phyloP scores from a whole-genome alignment of 1,140 invertebrate genomes.

The Hyphantria cunea region DNA sequence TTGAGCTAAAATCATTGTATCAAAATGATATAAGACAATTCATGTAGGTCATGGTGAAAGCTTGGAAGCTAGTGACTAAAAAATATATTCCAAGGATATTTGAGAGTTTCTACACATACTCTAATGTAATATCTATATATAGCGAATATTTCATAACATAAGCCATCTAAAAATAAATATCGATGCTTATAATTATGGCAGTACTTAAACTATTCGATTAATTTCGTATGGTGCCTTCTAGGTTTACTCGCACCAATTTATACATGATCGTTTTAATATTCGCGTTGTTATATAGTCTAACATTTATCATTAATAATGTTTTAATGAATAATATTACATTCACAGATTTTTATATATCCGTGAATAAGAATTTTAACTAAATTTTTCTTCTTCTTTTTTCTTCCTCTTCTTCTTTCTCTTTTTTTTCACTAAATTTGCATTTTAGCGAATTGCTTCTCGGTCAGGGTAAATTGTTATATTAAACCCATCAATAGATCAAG shows the following conservation, averaged over 20 bases:
- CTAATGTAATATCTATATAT: conserved; percentile 19
- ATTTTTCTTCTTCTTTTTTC: no score
- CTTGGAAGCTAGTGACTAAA: conserved; percentile 7
- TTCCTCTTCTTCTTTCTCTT: no score
- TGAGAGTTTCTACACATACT: background rate
- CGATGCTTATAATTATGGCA: conserved; percentile 40
- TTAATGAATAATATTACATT: background rate
- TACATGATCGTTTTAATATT: background rate
- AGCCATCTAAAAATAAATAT: conserved; percentile 40
- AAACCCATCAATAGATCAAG: no score
- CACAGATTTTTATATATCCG: no score
- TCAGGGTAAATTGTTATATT: no score
- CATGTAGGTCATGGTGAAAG: background rate
- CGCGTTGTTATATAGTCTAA: background rate
- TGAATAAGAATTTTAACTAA: no score
- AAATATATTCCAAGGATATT: conserved; percentile 2
- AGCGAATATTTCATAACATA: conserved; percentile 20
- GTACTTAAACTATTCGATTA: conserved; percentile 27
- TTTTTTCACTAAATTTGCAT: no score
- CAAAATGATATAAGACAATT: conserved; percentile 23
- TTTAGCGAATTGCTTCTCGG: no score
- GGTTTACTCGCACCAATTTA: conserved; percentile 12
- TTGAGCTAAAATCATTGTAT: background rate
- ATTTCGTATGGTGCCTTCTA: conserved; percentile 13
- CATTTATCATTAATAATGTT: background rate